Percentiles rank a stretch among this genome's conserved stretches.
These are phyloP conservation scores for Melitaea cinxia DNA, from an alignment of 1,140 invertebrate genomes.

Conservation along the genomic window DNA sequence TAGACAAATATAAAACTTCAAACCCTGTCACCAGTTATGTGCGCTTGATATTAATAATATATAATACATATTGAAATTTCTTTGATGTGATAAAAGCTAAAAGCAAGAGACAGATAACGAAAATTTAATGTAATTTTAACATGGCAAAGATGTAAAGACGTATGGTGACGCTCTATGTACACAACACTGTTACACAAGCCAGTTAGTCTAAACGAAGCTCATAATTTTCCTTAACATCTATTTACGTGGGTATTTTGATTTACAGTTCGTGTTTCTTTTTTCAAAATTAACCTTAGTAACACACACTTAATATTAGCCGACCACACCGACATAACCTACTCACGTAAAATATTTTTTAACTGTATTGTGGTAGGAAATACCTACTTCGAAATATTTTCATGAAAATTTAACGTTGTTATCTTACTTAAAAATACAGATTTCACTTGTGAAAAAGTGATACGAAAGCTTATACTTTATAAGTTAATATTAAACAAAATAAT, in stretches of 20 bases:
- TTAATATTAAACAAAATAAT: too few relatives aligned
- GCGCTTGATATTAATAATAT: constrained; percentile 61
- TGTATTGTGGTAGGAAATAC: too few relatives aligned
- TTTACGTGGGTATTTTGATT: constrained; percentile 52
- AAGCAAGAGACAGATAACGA: constrained; percentile 17
- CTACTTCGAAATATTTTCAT: too few relatives aligned
- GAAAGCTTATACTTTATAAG: too few relatives aligned
- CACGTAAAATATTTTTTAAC: too few relatives aligned
- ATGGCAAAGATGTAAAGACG: constrained; percentile 32
- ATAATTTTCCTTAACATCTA: constrained; percentile 78
- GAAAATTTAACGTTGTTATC: background rate
- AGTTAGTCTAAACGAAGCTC: constrained; percentile 79
- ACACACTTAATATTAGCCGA: background rate
- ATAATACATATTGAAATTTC: constrained; percentile 36
- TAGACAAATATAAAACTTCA: constrained; percentile 69
- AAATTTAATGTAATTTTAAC: constrained; percentile 19
- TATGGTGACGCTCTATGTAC: constrained; percentile 46
- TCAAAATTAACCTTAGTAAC: background rate
- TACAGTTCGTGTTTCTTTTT: background rate
- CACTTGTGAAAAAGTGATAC: too few relatives aligned
- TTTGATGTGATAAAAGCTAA: constrained; percentile 19
- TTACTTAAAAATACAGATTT: background rate
- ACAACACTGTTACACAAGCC: constrained; percentile 75
- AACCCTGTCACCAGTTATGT: constrained; percentile 78
- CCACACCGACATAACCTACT: background rate